Base-by-base conservation (phyloP, 2,113 vertebrate genomes). In the Takifugu bimaculatus region DNA sequence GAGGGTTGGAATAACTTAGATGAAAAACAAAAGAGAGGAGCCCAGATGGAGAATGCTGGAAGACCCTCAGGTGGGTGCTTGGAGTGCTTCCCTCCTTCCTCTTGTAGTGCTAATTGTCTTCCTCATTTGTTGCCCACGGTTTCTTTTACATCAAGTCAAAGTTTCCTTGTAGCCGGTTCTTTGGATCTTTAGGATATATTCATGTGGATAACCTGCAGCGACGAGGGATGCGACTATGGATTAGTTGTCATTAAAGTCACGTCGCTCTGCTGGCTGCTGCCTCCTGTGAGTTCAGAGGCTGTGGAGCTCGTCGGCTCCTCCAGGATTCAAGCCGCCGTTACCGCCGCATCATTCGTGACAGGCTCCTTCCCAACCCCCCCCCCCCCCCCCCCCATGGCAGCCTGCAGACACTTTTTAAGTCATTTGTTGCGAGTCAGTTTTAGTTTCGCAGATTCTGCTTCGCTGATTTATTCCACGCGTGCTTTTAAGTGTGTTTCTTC, bases 221-320 rank as follows among this genome's bases (percentile, higher is more conserved):
- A 11, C 65, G 20, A 57, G 77, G 75, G 71, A 77, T 11, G 35
- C 7, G 7, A 68, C 70, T 54, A 15, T 75, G 63, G 39, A 45
- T 60, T 47, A 70, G 60, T 87, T 85, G 79, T 85, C 75, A 87
- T 80, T 60, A 63, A 49, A 80, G 82, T 80, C 85, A 87, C 81
- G 82, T 86, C 77, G 62, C 78, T 59, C 79, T 77, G 75, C 79
- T 78, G 81, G 74, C 80, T 82, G 77, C 66, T 86, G 66, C 80
- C 78, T 86, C 71, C 84, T 86, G 75, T 66, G 77, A 70, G 80
- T 88, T 86, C 75, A 86, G 85, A 85, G 75, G 65, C 66, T 74
- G 56, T 70, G 71, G 69, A 61, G 74, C 73, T 68, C 57, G 0
- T 50, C 57, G 58, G 77, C 63, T 81, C 81, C 75, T 86, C 57